Evolutionary conservation across 2,797 vertebrate species (phyloP).

Genomic region (Sebastes hubbsi): DNA sequence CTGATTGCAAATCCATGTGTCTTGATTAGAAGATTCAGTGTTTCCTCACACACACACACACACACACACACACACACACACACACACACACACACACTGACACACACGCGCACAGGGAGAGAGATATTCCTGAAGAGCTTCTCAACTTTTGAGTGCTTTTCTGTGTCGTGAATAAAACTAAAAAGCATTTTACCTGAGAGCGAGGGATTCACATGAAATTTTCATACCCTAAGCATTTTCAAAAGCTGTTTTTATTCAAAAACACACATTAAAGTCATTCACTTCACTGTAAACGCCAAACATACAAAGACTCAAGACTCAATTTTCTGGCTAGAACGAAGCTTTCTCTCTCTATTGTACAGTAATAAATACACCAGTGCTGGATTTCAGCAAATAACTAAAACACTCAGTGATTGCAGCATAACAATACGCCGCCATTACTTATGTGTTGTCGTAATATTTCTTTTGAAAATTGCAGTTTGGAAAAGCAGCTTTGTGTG

Average conservation of each 20-base stretch:
- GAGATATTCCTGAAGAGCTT: constrained; percentile 29
- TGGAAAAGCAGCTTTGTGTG: neutral
- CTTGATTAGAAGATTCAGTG: constrained; percentile 78
- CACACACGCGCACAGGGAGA: neutral
- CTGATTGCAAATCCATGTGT: constrained; percentile 81
- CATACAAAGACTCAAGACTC: neutral
- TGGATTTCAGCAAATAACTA: neutral
- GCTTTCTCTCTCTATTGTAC: neutral
- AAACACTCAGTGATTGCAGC: neutral
- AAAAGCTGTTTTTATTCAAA: neutral
- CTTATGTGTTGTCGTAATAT: neutral
- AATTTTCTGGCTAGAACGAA: neutral
- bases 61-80: neutral
- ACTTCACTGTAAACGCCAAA: neutral
- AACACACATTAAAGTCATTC: neutral
- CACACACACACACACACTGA: neutral
- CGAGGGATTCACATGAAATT: neutral
- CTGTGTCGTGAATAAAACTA: constrained; percentile 18
- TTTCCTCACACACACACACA: constrained; percentile 25
- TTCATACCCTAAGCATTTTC: neutral
- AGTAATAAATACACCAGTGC: neutral
- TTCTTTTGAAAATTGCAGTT: neutral
- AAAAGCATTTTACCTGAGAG: constrained; percentile 8
- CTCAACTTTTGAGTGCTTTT: constrained; percentile 43
- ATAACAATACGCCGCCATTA: neutral